Evolutionary conservation across 2,888 invertebrate genomes (phyloP).

Genomic region (Phortica magna): DNA sequence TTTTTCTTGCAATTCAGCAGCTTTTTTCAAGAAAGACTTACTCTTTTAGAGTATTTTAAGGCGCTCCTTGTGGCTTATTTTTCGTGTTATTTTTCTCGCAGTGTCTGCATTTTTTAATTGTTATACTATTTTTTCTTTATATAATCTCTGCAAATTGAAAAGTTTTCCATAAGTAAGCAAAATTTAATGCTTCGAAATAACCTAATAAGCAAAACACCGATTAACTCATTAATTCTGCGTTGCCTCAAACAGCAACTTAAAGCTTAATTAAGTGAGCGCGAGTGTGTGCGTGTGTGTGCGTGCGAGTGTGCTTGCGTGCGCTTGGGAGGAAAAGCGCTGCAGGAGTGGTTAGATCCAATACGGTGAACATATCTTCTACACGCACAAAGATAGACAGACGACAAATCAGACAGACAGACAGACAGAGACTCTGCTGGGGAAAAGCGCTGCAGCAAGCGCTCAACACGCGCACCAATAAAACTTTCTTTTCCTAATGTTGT

Average conservation of each 20-base stretch:
- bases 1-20: conserved; percentile 9
- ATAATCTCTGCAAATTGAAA: background rate
- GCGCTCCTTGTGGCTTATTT: background rate
- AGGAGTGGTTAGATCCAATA: background rate
- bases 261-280: background rate
- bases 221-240: conserved; percentile 18
- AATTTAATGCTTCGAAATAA: background rate
- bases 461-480: conserved; percentile 23
- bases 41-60: background rate
- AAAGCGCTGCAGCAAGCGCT: background rate
- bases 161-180: background rate
- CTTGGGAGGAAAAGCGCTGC: background rate
- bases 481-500: conserved; percentile 4
- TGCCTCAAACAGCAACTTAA: background rate
- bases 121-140: background rate
- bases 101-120: conserved; percentile 4
- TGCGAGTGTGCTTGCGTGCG: background rate
- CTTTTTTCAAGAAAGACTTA: background rate
- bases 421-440: background rate
- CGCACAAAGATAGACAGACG: background rate
- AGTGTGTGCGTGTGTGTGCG: background rate
- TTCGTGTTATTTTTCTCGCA: background rate
- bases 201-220: conserved; percentile 1
- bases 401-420: background rate
- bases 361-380: too few species aligned